Evolutionary conservation across 1,140 invertebrate species (phyloP).

Genomic region (Eurosta solidaginis): DNA sequence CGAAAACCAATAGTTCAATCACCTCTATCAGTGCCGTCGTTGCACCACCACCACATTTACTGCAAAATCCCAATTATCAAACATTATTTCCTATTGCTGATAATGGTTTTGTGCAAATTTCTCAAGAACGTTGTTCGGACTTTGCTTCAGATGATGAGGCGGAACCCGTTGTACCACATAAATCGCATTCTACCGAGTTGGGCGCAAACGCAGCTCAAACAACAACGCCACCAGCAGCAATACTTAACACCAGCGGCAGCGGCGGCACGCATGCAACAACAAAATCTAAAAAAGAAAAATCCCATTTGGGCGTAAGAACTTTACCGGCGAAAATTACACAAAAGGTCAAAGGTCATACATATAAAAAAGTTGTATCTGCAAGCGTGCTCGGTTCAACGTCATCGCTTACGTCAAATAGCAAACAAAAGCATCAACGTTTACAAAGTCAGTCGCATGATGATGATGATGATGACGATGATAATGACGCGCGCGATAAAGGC

Average conservation of each 20-base stretch:
- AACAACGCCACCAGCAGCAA: constrained; percentile 9
- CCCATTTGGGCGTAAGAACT: constrained; percentile 53
- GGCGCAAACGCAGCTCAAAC: constrained; percentile 29
- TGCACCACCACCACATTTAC: neutral
- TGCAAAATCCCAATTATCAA: constrained; percentile 19
- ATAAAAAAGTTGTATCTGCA: constrained; percentile 50
- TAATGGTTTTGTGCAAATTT: constrained; percentile 58
- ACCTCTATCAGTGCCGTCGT: neutral
- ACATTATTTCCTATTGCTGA: constrained; percentile 55
- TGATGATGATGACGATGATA: constrained; percentile 45
- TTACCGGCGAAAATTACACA: constrained; percentile 54
- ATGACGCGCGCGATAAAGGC: neutral
- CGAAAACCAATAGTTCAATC: constrained; percentile 27
- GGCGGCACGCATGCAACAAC: neutral
- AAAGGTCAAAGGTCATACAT: constrained; percentile 52
- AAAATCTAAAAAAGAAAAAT: constrained; percentile 54
- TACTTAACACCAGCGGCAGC: constrained; percentile 15
- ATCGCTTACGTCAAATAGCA: constrained; percentile 45
- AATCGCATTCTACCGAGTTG: constrained; percentile 40
- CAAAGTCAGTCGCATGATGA: constrained; percentile 55
- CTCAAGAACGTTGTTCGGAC: constrained; percentile 56
- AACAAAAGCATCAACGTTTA: constrained; percentile 53
- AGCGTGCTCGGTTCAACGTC: constrained; percentile 47
- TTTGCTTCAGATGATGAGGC: constrained; percentile 58
- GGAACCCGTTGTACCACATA: constrained; percentile 55